phyloP scores from a whole-genome alignment of 2,888 invertebrate genomes.

The Athrips mouffetella region DNA sequence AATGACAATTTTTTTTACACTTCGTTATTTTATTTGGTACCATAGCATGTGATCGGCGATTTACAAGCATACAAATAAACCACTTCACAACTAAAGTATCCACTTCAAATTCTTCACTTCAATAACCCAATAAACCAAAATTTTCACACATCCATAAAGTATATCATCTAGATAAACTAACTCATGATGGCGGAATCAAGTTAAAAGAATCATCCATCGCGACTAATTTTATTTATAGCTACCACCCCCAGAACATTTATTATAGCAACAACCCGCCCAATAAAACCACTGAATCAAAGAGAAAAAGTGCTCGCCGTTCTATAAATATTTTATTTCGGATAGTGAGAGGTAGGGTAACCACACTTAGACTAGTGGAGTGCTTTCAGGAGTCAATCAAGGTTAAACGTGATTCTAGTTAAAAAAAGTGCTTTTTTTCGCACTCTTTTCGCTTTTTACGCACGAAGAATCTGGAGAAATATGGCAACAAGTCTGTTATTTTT shows the following conservation, averaged over 20 bases:
- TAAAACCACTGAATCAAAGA: constrained; percentile 79
- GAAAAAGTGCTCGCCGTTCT: constrained; percentile 73
- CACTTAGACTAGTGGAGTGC: background rate
- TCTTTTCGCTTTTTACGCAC: no score
- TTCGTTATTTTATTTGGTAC: no score
- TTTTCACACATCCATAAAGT: constrained; percentile 16
- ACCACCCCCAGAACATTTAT: constrained; percentile 64
- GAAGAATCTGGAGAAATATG: no score
- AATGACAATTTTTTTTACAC: no score
- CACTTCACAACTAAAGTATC: no score
- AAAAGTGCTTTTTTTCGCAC: no score
- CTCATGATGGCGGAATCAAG: constrained; percentile 39
- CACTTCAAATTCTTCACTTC: no score
- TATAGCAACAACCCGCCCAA: constrained; percentile 68
- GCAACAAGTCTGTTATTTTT: no score
- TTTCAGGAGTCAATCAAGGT: no score
- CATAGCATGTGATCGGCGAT: no score
- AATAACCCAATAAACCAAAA: constrained; percentile 12
- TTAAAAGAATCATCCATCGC: constrained; percentile 60
- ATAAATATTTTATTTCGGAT: constrained; percentile 78
- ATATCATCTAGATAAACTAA: constrained; percentile 21
- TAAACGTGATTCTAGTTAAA: no score
- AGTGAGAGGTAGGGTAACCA: constrained; percentile 65
- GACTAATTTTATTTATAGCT: constrained; percentile 74
- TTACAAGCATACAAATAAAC: no score